phyloP scores from a whole-genome alignment of 2,797 vertebrate species.

The Scleropages formosus region DNA sequence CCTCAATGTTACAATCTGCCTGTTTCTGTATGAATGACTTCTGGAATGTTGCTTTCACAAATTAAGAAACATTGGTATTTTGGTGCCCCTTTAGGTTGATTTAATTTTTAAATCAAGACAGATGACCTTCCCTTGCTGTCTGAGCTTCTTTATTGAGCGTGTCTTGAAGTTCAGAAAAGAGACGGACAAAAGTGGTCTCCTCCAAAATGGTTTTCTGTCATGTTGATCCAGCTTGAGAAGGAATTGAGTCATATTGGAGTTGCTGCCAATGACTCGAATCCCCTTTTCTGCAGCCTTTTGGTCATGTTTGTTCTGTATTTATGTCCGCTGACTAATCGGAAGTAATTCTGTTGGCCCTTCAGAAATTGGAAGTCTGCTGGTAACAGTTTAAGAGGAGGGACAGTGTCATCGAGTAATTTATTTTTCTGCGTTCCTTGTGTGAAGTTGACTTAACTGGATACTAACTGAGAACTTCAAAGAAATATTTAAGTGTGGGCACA shows the following conservation, averaged over 20 bases:
- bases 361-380: background rate
- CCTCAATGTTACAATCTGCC: too few relatives aligned
- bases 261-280: background rate
- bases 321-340: background rate
- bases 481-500: too few relatives aligned
- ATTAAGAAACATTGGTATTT: too few relatives aligned
- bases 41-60: too few relatives aligned
- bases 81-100: too few relatives aligned
- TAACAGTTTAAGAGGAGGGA: background rate
- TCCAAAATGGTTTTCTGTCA: background rate
- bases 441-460: too few relatives aligned
- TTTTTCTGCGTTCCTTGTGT: too few relatives aligned
- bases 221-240: background rate
- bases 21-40: too few relatives aligned
- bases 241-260: background rate
- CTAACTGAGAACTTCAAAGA: too few relatives aligned
- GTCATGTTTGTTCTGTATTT: background rate
- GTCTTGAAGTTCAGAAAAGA: background rate
- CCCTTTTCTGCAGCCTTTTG: background rate
- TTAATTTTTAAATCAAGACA: too few relatives aligned
- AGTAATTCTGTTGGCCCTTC: background rate
- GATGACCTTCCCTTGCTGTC: too few relatives aligned
- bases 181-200: background rate
- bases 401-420: background rate
- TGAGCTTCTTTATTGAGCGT: background rate